These are phyloP conservation scores for Poeciliopsis paucimaculata DNA, from an alignment of 2,797 vertebrate species.

Conservation along the genomic window DNA sequence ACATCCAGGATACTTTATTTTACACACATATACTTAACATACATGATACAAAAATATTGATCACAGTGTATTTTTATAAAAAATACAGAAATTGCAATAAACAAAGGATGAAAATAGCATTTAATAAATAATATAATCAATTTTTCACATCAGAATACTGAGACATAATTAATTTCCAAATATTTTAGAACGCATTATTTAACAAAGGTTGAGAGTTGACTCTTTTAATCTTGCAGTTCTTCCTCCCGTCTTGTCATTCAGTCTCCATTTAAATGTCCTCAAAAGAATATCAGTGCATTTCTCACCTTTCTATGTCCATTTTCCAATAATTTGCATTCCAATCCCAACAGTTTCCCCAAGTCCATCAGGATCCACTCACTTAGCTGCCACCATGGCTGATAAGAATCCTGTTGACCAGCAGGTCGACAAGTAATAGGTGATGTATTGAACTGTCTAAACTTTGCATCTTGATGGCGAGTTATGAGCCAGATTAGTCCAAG, in stretches of 20 bases:
- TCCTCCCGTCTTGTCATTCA: constrained; percentile 16
- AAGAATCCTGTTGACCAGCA: constrained; percentile 41
- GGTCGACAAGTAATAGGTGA: constrained; percentile 24
- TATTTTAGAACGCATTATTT: constrained; percentile 65
- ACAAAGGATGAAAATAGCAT: constrained; percentile 89
- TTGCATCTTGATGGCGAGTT: constrained; percentile 16
- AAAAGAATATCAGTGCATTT: constrained; percentile 58
- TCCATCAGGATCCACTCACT: constrained; percentile 28
- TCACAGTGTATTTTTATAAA: constrained; percentile 93
- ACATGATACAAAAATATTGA: constrained; percentile 98
- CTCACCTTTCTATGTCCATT: constrained; percentile 35
- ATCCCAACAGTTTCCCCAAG: constrained; percentile 17
- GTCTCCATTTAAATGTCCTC: constrained; percentile 43
- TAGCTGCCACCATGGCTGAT: constrained; percentile 55
- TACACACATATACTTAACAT: constrained; percentile 88
- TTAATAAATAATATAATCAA: constrained; percentile 99
- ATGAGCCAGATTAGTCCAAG: constrained; percentile 73
- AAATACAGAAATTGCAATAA: constrained; percentile 86
- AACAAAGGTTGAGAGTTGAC: constrained; percentile 33
- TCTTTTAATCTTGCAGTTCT: constrained; percentile 20
- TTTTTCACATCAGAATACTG: constrained; percentile 89
- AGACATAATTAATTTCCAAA: constrained; percentile 71
- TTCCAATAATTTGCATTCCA: constrained; percentile 30
- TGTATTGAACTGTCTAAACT: constrained; percentile 13
- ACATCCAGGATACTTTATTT: constrained; percentile 87